Base-by-base conservation (phyloP, 53 echinoderm and acorn worm genomes). In the Paracentrotus lividus region DNA sequence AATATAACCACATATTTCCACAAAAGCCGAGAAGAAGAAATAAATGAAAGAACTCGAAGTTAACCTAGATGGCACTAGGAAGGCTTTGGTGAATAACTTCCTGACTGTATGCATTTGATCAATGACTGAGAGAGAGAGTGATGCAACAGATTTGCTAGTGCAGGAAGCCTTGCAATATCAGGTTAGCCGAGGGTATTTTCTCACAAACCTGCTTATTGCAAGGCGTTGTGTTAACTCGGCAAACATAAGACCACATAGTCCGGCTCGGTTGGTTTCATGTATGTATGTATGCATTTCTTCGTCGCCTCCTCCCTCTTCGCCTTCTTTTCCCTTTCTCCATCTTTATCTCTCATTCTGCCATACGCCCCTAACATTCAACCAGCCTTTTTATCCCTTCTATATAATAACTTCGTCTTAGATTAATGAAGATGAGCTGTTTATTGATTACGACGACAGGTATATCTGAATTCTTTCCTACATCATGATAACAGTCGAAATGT, bases 201-300 rank as follows among this genome's bases (percentile, higher is more conserved):
- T 27, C 47, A 2, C 24, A 4, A 47, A 47, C 81, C 81, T 15
- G 81, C 45, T 81, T 81, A 81, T 81, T 81, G 81, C 81, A 81
- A 45, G 47, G 81, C 81, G 81, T 81, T 81, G 15, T 81, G 81
- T 81, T 81, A 81, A 81, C 81, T 47, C 81, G 47, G 81, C 26
- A 81, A 81, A 81, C 27, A 81, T 81, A 26, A 81, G 38, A 76
- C 21, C 40, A 76, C 40, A 76, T 81, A 47, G 47, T 81, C 81
- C 47, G n/a, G n/a, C n/a, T 27, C 44, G 12, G 26, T n/a, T n/a
- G n/a, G n/a, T n/a, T n/a, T n/a, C n/a, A n/a, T n/a, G n/a, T n/a
- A n/a, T n/a, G n/a, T n/a, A n/a, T 81, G 26, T 81, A 47, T 81
- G 23, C 81, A 81, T 81, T 81, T 47, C n/a, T 47, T 81, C 47